These are phyloP conservation scores for Tachysurus vachellii DNA, from an alignment of 2,113 vertebrate genomes.

Conservation along the genomic window DNA sequence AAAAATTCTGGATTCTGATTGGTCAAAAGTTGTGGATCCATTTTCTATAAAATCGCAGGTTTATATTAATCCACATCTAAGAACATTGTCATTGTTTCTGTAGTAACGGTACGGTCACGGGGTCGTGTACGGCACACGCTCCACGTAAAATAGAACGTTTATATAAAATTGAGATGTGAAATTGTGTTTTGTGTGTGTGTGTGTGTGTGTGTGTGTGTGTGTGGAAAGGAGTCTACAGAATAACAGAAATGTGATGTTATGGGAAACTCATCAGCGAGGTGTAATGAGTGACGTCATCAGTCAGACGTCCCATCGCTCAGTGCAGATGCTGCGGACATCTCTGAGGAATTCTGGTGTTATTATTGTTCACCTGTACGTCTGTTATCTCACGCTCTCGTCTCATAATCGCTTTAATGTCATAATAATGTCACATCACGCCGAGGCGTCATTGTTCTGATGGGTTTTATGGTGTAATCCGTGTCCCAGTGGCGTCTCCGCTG, in stretches of 20 bases:
- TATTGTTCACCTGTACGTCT: background rate
- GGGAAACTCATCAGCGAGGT: background rate
- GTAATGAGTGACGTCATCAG: background rate
- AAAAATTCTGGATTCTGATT: background rate
- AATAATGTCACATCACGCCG: constrained; percentile 6
- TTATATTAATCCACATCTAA: background rate
- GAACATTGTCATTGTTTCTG: background rate
- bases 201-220: no score
- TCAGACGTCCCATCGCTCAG: no score
- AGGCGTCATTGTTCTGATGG: constrained; percentile 6
- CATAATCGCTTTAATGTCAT: background rate
- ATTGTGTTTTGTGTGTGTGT: background rate
- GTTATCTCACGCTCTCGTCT: background rate
- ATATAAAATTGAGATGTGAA: background rate
- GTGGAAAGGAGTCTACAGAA: background rate
- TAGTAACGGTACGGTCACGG: background rate
- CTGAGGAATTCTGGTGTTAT: background rate
- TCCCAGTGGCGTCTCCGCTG: constrained; percentile 10
- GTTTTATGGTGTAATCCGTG: background rate
- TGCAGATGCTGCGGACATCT: background rate
- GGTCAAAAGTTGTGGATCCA: background rate
- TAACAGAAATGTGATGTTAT: background rate
- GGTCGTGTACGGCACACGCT: background rate
- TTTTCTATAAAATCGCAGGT: background rate
- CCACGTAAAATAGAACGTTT: background rate